phyloP scores from a whole-genome alignment of 92 coral and sea anemone genomes.

The Nematostella vectensis region DNA sequence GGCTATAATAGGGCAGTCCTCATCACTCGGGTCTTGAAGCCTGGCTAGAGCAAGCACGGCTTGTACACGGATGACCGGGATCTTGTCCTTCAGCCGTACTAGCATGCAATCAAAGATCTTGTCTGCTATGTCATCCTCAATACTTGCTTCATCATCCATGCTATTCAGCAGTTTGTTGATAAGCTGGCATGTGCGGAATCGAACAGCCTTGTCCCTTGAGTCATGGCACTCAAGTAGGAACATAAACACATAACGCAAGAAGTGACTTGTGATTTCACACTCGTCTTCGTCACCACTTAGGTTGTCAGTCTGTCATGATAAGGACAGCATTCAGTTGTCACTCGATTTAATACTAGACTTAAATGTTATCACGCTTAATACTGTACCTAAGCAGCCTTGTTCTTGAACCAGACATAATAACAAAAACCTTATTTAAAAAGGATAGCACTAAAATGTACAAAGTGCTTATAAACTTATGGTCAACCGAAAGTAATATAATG shows the following conservation, averaged over 20 bases:
- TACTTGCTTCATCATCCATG: slow-evolving; percentile 80
- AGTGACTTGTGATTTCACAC: slow-evolving; percentile 17
- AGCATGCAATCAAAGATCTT: slow-evolving; percentile 69
- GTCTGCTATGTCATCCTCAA: slow-evolving; percentile 90
- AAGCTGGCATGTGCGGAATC: slow-evolving; percentile 85
- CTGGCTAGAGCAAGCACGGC: slow-evolving; percentile 84
- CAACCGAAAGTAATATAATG: too few species aligned
- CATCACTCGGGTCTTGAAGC: slow-evolving; percentile 79
- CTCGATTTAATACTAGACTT: background rate
- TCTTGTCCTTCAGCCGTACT: slow-evolving; percentile 71
- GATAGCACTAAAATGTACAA: too few species aligned
- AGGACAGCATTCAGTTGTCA: background rate
- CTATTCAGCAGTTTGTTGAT: slow-evolving; percentile 72
- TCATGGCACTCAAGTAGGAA: slow-evolving; percentile 66
- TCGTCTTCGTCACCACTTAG: slow-evolving; percentile 49
- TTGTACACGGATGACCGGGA: slow-evolving; percentile 70
- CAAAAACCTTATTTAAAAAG: too few species aligned
- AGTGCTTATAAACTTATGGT: too few species aligned
- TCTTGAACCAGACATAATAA: too few species aligned
- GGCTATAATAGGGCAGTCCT: slow-evolving; percentile 68
- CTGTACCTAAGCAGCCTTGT: too few species aligned
- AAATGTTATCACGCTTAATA: too few species aligned
- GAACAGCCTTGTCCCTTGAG: slow-evolving; percentile 76
- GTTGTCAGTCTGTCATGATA: slow-evolving; percentile 14
- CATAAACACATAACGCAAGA: slow-evolving; percentile 48